phyloP scores from a whole-genome alignment of 1,140 invertebrate species.

The Leptopilina boulardi region DNA sequence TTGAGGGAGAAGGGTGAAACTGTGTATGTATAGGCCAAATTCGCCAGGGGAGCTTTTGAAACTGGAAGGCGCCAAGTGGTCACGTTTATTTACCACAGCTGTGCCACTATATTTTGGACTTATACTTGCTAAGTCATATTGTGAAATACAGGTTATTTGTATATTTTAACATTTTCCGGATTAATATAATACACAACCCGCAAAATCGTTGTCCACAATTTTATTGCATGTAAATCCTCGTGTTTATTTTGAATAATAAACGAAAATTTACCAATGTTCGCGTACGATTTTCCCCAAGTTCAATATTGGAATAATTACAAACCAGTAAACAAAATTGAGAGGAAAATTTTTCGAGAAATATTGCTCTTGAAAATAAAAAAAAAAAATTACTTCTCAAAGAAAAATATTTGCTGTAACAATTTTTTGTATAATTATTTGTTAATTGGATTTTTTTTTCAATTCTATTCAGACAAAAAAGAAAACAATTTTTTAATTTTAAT shows the following conservation, averaged over 20 bases:
- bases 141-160: constrained; percentile 33
- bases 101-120: constrained; percentile 48
- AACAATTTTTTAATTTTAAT: too few relatives aligned
- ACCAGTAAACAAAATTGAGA: too few relatives aligned
- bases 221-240: neutral
- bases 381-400: too few relatives aligned
- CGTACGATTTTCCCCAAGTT: neutral
- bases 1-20: too few relatives aligned
- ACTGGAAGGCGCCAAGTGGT: constrained; percentile 35
- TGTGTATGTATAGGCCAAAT: neutral
- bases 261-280: neutral
- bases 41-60: constrained; percentile 27
- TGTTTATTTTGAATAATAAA: neutral
- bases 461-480: too few relatives aligned
- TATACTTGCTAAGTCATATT: constrained; percentile 56
- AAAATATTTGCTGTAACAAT: too few relatives aligned
- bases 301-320: too few relatives aligned
- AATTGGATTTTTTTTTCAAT: too few relatives aligned
- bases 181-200: constrained; percentile 14
- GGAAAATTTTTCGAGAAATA: too few relatives aligned
- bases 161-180: constrained; percentile 6
- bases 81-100: constrained; percentile 46
- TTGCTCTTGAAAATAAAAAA: too few relatives aligned
- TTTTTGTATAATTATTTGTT: too few relatives aligned
- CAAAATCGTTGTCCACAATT: neutral